These are phyloP conservation scores for Rallus limicola DNA, from an alignment of 2,113 vertebrate species.

Conservation along the genomic window DNA sequence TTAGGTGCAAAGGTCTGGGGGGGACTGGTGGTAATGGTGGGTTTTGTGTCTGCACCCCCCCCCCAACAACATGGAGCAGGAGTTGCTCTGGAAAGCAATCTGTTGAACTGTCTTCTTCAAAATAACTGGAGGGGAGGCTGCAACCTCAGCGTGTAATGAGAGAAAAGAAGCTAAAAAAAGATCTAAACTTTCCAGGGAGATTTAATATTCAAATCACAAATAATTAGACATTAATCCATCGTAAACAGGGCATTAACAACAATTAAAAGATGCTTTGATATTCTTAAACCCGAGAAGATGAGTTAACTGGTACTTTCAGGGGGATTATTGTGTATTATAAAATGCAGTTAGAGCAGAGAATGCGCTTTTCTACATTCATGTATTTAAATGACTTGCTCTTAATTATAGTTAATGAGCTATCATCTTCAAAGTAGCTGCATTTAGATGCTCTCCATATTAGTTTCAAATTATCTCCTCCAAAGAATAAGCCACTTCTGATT, in stretches of 20 bases:
- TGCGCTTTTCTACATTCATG: background rate
- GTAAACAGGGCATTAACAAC: conserved; percentile 5
- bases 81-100: conserved; percentile 7
- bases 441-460: background rate
- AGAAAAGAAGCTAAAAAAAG: background rate
- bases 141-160: background rate
- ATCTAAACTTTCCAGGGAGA: background rate
- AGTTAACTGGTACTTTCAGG: background rate
- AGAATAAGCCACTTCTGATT: background rate
- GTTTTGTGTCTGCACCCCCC: background rate
- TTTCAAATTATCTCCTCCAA: background rate
- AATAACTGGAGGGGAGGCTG: background rate
- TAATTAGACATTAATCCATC: conserved; percentile 28
- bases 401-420: conserved; percentile 41
- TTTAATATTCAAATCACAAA: conserved; percentile 36
- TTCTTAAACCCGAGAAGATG: background rate
- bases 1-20: background rate
- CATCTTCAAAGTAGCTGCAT: background rate
- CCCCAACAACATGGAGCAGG: background rate
- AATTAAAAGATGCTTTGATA: conserved; percentile 29
- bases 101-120: conserved; percentile 17
- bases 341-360: background rate
- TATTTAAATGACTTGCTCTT: conserved; percentile 7
- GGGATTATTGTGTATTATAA: background rate
- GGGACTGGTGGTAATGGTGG: background rate